Base-by-base conservation (phyloP, 1,140 invertebrate genomes). In the Lutraria rhynchaena region DNA sequence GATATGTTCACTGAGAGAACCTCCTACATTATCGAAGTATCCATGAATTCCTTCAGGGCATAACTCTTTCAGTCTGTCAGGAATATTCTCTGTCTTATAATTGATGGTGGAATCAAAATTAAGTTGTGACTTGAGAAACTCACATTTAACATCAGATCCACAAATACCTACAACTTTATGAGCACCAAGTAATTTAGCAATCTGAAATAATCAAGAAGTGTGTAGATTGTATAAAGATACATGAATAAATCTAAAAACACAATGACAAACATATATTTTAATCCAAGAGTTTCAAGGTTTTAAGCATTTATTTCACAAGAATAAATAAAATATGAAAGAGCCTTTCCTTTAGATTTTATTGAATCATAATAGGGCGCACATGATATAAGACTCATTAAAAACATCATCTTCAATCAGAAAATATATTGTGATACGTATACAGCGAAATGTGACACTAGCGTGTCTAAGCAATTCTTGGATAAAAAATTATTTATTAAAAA, bases 11-110 rank as follows among this genome's bases (percentile, higher is more conserved):
- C 89, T 92, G 13, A 92, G 82, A n/a, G 87, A 81, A 19, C 91
- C 91, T 13, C 91, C 91, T 61, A 91, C 90, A 85, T 91, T 91
- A 83, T 91, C 90, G 87, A 91, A 91, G 71, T 91, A 91, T 3
- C 87, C 82, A 85, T 91, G 82, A 2, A 91, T 76, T n/a, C 90
- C 90, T 31, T 84, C 51, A 35, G 90, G 89, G 81, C 90, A 91
- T 5, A 69, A 35, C 63, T 83, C 73, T 31, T 75, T 65, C 53
- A 91, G 33, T 61, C 80, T 81, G 13, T 85, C 77, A 58, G 75
- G 17, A 1, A 91, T 71, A 81, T 88, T 61, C 29, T 86, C 77
- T 27, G 82, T 87, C 77, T 89, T 90, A 77, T 91, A 91, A 65
- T 91, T 91, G 22, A 91, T 87, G 29, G 89, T 86, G 44, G 63